These are phyloP conservation scores for Aphrophora alni DNA, from an alignment of 2,888 invertebrate genomes.

Conservation along the genomic window DNA sequence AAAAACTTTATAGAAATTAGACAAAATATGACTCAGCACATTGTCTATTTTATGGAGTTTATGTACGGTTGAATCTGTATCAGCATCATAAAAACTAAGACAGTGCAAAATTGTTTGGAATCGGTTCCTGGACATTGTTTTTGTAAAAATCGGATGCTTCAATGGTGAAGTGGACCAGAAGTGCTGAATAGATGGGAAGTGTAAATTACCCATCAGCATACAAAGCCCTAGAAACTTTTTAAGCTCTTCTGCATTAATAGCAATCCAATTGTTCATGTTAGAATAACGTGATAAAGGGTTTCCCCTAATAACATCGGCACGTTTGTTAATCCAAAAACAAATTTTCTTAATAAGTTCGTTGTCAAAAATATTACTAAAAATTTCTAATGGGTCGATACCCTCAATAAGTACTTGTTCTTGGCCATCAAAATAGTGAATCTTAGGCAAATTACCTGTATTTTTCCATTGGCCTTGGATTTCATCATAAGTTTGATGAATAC, in stretches of 20 bases:
- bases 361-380: too few species aligned
- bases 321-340: too few species aligned
- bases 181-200: constrained; percentile 8
- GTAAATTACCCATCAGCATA: constrained; percentile 7
- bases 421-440: constrained; percentile 11
- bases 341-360: too few species aligned
- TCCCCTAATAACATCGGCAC: too few species aligned
- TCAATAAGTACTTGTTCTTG: constrained; percentile 15
- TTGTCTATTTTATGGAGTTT: not conserved
- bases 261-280: constrained; percentile 9
- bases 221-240: not conserved
- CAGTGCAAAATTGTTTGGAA: constrained; percentile 21
- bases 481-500: not conserved
- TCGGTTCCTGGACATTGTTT: constrained; percentile 26
- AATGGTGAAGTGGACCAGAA: constrained; percentile 11
- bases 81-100: constrained; percentile 10
- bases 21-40: constrained; percentile 4
- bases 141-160: not conserved
- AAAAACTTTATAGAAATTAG: not conserved
- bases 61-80: not conserved
- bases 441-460: constrained; percentile 3
- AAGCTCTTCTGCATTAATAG: too few species aligned
- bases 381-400: not conserved
- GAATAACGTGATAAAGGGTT: not conserved
- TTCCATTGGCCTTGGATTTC: not conserved